A percentile compares a stretch with the other conserved stretches of the same genome.
phyloP scores from a whole-genome alignment of 2,888 invertebrate species.

The Dione juno region DNA sequence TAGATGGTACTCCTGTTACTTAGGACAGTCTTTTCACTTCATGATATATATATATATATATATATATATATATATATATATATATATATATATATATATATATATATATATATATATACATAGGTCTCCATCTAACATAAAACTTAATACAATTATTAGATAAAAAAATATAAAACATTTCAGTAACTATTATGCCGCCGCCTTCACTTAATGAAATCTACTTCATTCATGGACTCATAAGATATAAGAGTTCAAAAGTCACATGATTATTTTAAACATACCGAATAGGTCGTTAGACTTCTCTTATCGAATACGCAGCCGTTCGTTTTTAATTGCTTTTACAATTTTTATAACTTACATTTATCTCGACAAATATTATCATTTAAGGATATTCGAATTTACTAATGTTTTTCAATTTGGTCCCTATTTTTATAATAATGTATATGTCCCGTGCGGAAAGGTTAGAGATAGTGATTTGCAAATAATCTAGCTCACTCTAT shows the following conservation, averaged over 20 bases:
- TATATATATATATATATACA: no score
- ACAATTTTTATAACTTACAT: conserved; percentile 9
- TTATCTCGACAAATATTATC: neutral
- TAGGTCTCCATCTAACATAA: no score
- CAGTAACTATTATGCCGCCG: neutral
- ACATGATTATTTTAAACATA: conserved; percentile 43
- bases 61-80: no score
- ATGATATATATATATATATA: no score
- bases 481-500: no score
- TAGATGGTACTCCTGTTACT: no score
- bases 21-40: no score
- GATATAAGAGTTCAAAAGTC: conserved; percentile 49
- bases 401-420: no score
- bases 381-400: neutral
- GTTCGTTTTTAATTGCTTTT: conserved; percentile 29
- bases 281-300: conserved; percentile 46
- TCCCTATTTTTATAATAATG: no score
- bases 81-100: no score
- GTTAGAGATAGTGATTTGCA: no score
- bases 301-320: conserved; percentile 43
- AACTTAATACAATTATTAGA: neutral
- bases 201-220: conserved; percentile 21
- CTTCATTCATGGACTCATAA: conserved; percentile 45
- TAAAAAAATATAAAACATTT: neutral
- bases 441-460: no score